Conservation (phyloP, 2,888 invertebrate genomes). For the Trachelus iudaicus region DNA sequence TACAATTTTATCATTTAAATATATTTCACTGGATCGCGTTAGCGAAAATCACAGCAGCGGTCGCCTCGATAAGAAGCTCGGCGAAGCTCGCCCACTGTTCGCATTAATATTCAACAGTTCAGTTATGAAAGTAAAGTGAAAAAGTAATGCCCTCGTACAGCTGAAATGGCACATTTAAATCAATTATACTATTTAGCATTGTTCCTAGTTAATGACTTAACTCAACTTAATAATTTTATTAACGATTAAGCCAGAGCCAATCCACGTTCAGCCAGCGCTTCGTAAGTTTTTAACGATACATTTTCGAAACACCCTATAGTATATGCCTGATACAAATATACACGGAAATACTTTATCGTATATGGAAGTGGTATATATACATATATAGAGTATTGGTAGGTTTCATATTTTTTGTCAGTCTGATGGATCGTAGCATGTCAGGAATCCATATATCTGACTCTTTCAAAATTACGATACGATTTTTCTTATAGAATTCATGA, state of each 20-base stretch:
- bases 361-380: too few species aligned
- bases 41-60: constrained; percentile 27
- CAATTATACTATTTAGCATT: constrained; percentile 60
- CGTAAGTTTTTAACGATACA: background rate
- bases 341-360: background rate
- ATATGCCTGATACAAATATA: background rate
- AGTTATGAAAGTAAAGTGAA: constrained; percentile 65
- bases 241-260: constrained; percentile 1
- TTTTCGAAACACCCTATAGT: background rate
- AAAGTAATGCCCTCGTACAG: constrained; percentile 53
- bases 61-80: constrained; percentile 45
- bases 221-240: constrained; percentile 50
- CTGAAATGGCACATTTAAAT: constrained; percentile 52
- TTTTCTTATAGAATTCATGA: background rate
- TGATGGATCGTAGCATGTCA: background rate
- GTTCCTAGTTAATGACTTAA: constrained; percentile 51
- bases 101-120: constrained; percentile 64
- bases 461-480: background rate
- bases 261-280: background rate
- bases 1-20: constrained; percentile 60
- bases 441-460: background rate
- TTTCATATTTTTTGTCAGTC: background rate
- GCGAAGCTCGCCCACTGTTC: constrained; percentile 44
- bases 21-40: constrained; percentile 44
- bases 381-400: background rate